Percentiles rank a stretch among this genome's conserved stretches.
Evolutionary conservation across 2,113 vertebrate genomes (phyloP).

Genomic region (Anseranas semipalmata): DNA sequence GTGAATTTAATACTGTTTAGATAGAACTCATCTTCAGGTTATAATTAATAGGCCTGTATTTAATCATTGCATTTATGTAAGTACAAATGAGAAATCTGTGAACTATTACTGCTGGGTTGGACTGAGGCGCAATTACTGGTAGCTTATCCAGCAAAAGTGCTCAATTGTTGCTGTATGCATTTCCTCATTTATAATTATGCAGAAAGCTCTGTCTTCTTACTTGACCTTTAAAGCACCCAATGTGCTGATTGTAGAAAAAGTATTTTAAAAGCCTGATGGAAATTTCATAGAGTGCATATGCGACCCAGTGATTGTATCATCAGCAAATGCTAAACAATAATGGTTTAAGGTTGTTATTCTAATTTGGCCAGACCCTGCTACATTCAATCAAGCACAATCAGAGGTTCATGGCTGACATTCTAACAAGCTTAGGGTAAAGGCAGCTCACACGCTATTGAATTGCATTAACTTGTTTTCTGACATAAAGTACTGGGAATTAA

Average conservation of each 20-base stretch:
- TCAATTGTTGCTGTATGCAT: conserved; percentile 21
- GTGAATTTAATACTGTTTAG: conserved; percentile 43
- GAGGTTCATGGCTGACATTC: background rate
- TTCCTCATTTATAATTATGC: conserved; percentile 61
- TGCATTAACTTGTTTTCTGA: conserved; percentile 31
- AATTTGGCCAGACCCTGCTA: conserved; percentile 49
- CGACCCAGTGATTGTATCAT: conserved; percentile 44
- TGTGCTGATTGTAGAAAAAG: conserved; percentile 55
- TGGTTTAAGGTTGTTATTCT: conserved; percentile 53
- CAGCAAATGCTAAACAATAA: conserved; percentile 65
- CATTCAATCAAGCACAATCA: conserved; percentile 60
- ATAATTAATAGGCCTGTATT: conserved; percentile 66
- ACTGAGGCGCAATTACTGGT: conserved; percentile 56
- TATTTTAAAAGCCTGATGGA: conserved; percentile 59
- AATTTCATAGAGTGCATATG: conserved; percentile 39
- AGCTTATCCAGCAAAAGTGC: conserved; percentile 49
- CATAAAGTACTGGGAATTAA: background rate
- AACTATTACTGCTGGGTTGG: conserved; percentile 42
- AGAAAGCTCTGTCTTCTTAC: conserved; percentile 35
- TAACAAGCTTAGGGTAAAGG: conserved; percentile 59
- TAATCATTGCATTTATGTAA: conserved; percentile 64
- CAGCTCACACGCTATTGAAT: conserved; percentile 1
- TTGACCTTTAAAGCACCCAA: conserved; percentile 65
- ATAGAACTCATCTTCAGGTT: conserved; percentile 52
- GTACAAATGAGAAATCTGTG: conserved; percentile 55